Evolutionary conservation across 2,888 invertebrate species (phyloP).

Genomic region (Luperina nickerlii): DNA sequence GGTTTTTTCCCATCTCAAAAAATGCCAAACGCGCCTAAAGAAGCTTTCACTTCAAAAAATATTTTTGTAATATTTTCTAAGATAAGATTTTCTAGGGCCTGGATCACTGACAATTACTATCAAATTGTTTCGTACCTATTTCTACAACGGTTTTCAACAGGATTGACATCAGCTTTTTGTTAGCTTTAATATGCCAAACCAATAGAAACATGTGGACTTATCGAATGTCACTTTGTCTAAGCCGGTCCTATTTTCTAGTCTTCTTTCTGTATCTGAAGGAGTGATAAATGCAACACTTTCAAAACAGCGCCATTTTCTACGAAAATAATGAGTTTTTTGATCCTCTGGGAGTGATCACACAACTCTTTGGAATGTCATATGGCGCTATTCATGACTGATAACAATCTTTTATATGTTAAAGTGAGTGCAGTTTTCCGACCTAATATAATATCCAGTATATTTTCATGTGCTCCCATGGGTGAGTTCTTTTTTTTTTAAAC

Average conservation of each 20-base stretch:
- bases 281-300: not conserved
- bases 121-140: not conserved
- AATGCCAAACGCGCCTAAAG: too few relatives aligned
- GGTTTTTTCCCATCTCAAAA: too few relatives aligned
- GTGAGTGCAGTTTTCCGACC: not conserved
- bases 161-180: too few relatives aligned
- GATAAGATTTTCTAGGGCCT: too few relatives aligned
- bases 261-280: not conserved
- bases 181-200: too few relatives aligned
- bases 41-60: not conserved
- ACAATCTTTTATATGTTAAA: not conserved
- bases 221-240: not conserved
- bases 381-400: not conserved
- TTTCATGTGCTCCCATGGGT: not conserved
- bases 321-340: not conserved
- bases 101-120: not conserved
- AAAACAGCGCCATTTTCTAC: not conserved
- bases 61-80: too few relatives aligned
- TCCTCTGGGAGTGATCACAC: conserved; percentile 49
- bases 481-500: not conserved
- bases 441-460: not conserved
- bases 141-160: too few relatives aligned
- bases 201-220: not conserved
- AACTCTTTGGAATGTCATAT: conserved; percentile 44
- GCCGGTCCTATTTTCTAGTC: not conserved